A percentile compares a stretch with the other conserved stretches of the same genome.
Conservation (phyloP, 2,888 invertebrate genomes). For the Idaea straminata region DNA sequence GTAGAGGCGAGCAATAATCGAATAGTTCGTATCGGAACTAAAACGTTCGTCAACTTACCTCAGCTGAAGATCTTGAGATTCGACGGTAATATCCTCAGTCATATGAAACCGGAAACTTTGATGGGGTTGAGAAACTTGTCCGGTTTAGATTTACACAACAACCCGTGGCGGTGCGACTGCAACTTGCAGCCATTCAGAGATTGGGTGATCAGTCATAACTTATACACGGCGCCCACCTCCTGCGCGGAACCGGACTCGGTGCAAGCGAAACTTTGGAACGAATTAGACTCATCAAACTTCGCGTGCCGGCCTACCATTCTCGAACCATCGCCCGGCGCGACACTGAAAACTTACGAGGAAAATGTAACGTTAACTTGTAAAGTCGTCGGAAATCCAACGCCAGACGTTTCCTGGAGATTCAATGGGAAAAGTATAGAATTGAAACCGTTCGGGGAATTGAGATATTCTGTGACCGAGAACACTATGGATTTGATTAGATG, state of each 20-base stretch:
- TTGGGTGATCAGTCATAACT: slow-evolving; percentile 85
- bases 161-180: slow-evolving; percentile 95
- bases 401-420: slow-evolving; percentile 87
- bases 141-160: slow-evolving; percentile 88
- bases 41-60: slow-evolving; percentile 85
- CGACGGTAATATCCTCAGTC: slow-evolving; percentile 87
- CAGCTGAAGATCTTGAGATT: slow-evolving; percentile 85
- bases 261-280: slow-evolving; percentile 86
- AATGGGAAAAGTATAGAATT: slow-evolving; percentile 82
- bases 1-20: slow-evolving; percentile 89
- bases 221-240: slow-evolving; percentile 88
- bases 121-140: slow-evolving; percentile 84
- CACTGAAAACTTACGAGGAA: slow-evolving; percentile 83
- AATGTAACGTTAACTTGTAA: slow-evolving; percentile 88
- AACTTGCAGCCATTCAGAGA: slow-evolving; percentile 88
- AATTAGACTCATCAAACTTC: slow-evolving; percentile 85
- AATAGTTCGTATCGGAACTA: slow-evolving; percentile 84
- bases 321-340: slow-evolving; percentile 80
- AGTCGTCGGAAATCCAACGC: slow-evolving; percentile 87
- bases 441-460: slow-evolving; percentile 70
- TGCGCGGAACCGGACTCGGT: slow-evolving; percentile 86
- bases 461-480: slow-evolving; percentile 70
- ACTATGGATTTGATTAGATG: slow-evolving; percentile 76
- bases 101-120: slow-evolving; percentile 84
- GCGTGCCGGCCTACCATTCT: slow-evolving; percentile 90